Conservation (phyloP, 1,140 invertebrate genomes). For the Pseudomyrmex dendroicus region DNA sequence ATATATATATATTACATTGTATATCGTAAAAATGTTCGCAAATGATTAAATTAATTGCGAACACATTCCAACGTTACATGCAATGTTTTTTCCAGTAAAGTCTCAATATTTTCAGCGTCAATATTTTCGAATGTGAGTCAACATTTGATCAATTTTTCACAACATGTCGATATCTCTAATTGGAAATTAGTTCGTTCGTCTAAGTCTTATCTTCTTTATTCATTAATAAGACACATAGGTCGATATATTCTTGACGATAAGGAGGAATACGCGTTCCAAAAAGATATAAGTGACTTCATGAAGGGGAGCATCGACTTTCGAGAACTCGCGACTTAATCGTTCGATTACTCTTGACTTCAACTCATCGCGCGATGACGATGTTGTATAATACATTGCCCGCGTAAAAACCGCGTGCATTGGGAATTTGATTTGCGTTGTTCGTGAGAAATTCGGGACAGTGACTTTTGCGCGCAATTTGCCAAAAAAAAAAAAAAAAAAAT, state of each 20-base stretch:
- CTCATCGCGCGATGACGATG: background rate
- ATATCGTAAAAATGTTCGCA: no score
- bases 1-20: no score
- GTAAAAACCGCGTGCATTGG: background rate
- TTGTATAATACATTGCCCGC: background rate
- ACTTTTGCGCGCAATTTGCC: no score
- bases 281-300: constrained; percentile 13
- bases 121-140: background rate
- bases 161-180: background rate
- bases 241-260: constrained; percentile 31
- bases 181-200: background rate
- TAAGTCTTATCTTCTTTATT: constrained; percentile 35
- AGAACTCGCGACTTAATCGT: background rate
- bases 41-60: no score
- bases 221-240: constrained; percentile 10
- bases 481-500: no score
- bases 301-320: no score
- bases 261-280: constrained; percentile 4
- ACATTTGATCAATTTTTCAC: background rate
- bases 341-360: constrained; percentile 13
- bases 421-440: background rate
- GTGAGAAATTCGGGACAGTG: no score
- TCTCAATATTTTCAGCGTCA: background rate
- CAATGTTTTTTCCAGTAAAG: no score
- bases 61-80: no score